These are phyloP conservation scores for Pelagia noctiluca DNA, from an alignment of 30 jellyfish, hydroid and myxozoan genomes.

Conservation along the genomic window DNA sequence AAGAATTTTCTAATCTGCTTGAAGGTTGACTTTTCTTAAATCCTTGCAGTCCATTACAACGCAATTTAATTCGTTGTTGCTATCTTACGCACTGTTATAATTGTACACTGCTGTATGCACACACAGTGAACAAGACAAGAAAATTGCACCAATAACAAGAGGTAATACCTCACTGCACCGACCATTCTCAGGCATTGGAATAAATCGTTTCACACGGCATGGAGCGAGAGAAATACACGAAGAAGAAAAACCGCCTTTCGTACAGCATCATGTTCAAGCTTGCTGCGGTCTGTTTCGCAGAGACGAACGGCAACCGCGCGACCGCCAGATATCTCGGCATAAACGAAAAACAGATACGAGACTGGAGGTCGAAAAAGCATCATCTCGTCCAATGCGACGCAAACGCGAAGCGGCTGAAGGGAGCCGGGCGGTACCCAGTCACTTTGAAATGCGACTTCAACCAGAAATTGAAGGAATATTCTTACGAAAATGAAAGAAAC, in stretches of 20 bases:
- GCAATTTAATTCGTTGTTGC: too few relatives aligned
- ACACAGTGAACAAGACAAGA: too few relatives aligned
- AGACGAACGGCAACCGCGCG: conserved; percentile 87
- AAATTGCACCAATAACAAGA: too few relatives aligned
- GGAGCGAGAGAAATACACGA: not conserved
- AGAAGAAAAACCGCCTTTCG: conserved; percentile 81
- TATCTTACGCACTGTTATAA: too few relatives aligned
- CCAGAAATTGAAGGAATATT: not conserved
- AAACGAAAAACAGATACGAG: conserved; percentile 85
- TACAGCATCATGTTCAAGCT: conserved; percentile 85
- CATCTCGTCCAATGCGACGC: conserved; percentile 69
- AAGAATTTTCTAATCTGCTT: too few relatives aligned
- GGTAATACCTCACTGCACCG: not conserved
- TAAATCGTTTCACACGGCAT: not conserved
- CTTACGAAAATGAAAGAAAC: not conserved
- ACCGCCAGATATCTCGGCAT: conserved; percentile 89
- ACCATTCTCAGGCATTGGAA: not conserved
- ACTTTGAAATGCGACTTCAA: not conserved
- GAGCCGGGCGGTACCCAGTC: conserved; percentile 83
- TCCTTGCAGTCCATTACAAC: too few relatives aligned
- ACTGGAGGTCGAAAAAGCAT: conserved; percentile 85
- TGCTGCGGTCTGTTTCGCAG: conserved; percentile 87
- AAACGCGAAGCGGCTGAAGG: conserved; percentile 86
- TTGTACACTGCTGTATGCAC: too few relatives aligned
- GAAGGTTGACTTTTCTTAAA: too few relatives aligned